These are phyloP conservation scores for Plecotus auritus DNA, from an alignment of 2,113 vertebrate genomes.

Conservation along the genomic window DNA sequence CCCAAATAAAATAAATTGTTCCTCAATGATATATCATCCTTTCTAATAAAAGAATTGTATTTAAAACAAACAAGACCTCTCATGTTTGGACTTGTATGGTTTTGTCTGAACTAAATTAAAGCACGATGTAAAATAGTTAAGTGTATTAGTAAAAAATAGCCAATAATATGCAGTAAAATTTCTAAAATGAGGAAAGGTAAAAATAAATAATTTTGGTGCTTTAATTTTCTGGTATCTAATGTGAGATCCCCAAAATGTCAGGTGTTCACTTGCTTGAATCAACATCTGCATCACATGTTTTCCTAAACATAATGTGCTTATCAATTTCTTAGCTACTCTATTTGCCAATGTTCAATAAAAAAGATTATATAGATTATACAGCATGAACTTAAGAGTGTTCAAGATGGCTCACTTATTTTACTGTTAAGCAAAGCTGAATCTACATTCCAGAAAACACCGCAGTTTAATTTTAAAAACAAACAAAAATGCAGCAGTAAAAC, in stretches of 20 bases:
- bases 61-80: constrained; percentile 65
- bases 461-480: constrained; percentile 83
- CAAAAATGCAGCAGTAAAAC: constrained; percentile 82
- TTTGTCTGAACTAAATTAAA: constrained; percentile 75
- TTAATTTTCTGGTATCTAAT: constrained; percentile 66
- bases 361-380: constrained; percentile 67
- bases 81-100: constrained; percentile 16
- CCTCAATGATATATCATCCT: constrained; percentile 52
- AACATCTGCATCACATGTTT: constrained; percentile 77
- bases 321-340: constrained; percentile 74
- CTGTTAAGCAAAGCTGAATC: constrained; percentile 85
- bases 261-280: constrained; percentile 77
- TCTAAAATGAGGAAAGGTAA: constrained; percentile 54
- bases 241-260: constrained; percentile 60
- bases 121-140: constrained; percentile 72
- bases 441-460: constrained; percentile 86
- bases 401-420: constrained; percentile 82
- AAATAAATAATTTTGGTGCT: constrained; percentile 71
- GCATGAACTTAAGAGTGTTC: constrained; percentile 79
- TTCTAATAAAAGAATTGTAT: constrained; percentile 52
- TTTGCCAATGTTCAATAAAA: constrained; percentile 76
- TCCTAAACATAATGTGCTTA: constrained; percentile 75
- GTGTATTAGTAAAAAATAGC: constrained; percentile 62
- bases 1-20: constrained; percentile 57
- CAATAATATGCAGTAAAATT: constrained; percentile 50